Percentiles rank a stretch among this genome's conserved stretches.
Conservation (phyloP, 1,140 invertebrate species). For the Drosophila prosaltans region DNA sequence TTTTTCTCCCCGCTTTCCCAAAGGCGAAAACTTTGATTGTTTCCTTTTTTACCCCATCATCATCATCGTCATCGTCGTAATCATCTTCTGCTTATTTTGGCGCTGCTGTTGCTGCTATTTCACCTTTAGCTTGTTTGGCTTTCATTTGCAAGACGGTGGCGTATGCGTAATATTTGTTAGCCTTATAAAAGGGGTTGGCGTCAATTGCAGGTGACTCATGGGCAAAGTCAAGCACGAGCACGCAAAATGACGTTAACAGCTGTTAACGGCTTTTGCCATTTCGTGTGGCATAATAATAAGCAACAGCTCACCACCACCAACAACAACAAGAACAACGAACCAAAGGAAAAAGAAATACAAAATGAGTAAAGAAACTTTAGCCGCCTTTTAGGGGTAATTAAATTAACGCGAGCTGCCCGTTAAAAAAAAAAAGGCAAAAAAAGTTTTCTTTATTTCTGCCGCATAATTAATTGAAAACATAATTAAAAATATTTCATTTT, state of each 20-base stretch:
- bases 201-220: constrained; percentile 79
- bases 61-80: background rate
- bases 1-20: constrained; percentile 23
- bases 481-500: constrained; percentile 58
- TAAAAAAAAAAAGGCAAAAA: constrained; percentile 27
- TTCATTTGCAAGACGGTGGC: constrained; percentile 42
- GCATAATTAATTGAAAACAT: constrained; percentile 82
- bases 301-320: constrained; percentile 35
- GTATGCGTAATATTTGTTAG: constrained; percentile 66
- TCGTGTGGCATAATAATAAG: constrained; percentile 77
- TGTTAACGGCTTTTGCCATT: constrained; percentile 69
- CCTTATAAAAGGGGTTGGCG: constrained; percentile 42
- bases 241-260: constrained; percentile 70
- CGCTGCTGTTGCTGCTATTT: constrained; percentile 42
- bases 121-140: constrained; percentile 28
- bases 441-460: constrained; percentile 49
- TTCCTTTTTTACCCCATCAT: constrained; percentile 29
- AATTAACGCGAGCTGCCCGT: constrained; percentile 60
- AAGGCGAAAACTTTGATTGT: constrained; percentile 71
- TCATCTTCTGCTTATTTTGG: too few relatives aligned
- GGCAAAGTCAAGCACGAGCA: constrained; percentile 57
- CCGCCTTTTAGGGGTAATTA: constrained; percentile 73
- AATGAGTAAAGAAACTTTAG: constrained; percentile 32
- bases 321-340: too few relatives aligned
- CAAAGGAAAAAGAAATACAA: background rate